These are phyloP conservation scores for Himantopus leucocephalus DNA, from an alignment of 2,113 vertebrate species.

Conservation along the genomic window DNA sequence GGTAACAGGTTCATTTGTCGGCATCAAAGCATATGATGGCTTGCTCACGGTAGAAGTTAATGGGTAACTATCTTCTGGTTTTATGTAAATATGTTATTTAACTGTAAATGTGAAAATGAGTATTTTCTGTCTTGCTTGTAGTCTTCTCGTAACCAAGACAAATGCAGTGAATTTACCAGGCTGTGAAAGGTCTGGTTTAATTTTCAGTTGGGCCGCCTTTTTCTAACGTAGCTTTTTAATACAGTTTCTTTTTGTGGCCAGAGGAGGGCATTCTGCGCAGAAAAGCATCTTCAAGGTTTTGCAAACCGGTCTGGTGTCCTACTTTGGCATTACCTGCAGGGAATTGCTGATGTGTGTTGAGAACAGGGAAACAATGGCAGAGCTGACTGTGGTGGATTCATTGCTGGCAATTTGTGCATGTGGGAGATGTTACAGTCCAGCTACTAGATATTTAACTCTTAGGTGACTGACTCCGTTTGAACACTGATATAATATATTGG, in stretches of 20 bases:
- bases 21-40: background rate
- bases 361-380: background rate
- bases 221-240: background rate
- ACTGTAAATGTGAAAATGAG: background rate
- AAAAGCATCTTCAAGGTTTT: background rate
- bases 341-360: background rate
- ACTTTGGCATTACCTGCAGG: background rate
- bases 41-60: background rate
- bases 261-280: background rate
- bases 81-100: background rate
- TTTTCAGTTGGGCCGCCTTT: background rate
- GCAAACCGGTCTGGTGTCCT: background rate
- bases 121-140: background rate
- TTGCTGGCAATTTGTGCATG: background rate
- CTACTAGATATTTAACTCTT: background rate
- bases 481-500: fast-evolving
- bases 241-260: background rate
- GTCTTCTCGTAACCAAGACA: background rate
- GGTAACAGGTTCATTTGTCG: background rate
- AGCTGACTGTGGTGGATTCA: background rate
- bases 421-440: background rate
- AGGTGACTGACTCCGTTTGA: background rate
- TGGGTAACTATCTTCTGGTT: background rate
- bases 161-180: background rate
- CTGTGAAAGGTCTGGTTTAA: background rate